Conservation (phyloP, 2,113 vertebrate species). For the Arvicanthis niloticus region DNA sequence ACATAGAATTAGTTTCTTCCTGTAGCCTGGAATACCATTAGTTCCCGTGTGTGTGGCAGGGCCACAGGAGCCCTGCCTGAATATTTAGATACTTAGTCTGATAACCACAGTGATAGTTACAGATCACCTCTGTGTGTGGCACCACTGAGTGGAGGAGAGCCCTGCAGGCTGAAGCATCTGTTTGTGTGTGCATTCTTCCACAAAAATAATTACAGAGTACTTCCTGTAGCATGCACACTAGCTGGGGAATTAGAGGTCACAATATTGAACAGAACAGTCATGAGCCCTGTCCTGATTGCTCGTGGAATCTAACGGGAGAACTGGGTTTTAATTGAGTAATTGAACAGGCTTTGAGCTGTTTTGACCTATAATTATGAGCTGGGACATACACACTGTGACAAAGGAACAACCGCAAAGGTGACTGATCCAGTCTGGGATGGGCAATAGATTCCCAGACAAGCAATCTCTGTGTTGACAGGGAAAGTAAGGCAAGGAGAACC, state of each 20-base stretch:
- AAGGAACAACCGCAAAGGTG: not conserved
- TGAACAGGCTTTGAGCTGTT: not conserved
- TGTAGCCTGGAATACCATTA: too few relatives aligned
- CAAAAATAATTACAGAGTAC: not conserved
- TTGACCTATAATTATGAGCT: not conserved
- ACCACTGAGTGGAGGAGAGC: not conserved
- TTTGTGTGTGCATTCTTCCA: not conserved
- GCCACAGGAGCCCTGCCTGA: too few relatives aligned
- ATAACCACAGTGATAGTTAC: not conserved
- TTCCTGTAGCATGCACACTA: not conserved
- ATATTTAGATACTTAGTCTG: not conserved
- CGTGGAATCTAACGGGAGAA: not conserved
- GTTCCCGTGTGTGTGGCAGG: too few relatives aligned
- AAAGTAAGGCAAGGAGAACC: not conserved
- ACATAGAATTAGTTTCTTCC: not conserved
- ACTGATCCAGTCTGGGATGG: not conserved
- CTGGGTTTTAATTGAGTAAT: not conserved
- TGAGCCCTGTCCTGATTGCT: not conserved
- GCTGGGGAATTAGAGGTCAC: not conserved
- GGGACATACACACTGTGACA: too few relatives aligned
- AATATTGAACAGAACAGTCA: not conserved
- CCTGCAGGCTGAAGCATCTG: not conserved
- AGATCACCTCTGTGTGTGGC: not conserved
- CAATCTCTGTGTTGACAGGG: not conserved
- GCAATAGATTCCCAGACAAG: not conserved